A percentile compares a stretch with the other conserved stretches of the same genome.
phyloP scores from a whole-genome alignment of 2,888 invertebrate genomes.

The Tiliacea citrago region DNA sequence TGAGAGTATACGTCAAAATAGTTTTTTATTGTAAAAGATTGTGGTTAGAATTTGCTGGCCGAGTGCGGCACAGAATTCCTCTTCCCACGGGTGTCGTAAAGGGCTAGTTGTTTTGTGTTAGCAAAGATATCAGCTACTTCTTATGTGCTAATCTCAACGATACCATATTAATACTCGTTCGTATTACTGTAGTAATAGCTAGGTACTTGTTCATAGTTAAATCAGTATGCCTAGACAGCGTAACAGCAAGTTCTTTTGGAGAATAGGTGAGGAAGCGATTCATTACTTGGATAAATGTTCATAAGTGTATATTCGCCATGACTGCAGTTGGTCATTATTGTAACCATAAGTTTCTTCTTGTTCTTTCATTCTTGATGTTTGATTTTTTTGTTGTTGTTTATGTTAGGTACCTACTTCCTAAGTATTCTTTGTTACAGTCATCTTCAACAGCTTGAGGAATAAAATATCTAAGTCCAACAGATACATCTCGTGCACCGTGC shows the following conservation, averaged over 20 bases:
- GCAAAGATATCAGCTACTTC: background rate
- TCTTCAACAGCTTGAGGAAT: background rate
- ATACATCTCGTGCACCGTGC: constrained; percentile 22
- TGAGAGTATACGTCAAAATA: constrained; percentile 46
- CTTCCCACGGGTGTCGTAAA: constrained; percentile 37
- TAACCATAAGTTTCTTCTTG: background rate
- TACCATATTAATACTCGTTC: background rate
- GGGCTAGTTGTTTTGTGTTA: constrained; percentile 8
- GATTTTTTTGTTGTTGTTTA: background rate
- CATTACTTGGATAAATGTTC: background rate
- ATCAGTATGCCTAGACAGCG: background rate
- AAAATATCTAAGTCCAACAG: constrained; percentile 3
- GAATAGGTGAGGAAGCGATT: background rate
- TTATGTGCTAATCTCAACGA: background rate
- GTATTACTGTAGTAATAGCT: background rate
- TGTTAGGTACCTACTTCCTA: background rate
- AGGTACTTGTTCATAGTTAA: background rate
- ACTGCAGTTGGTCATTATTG: background rate
- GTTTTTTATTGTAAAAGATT: constrained; percentile 41
- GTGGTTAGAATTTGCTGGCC: constrained; percentile 20
- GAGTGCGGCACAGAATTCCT: background rate
- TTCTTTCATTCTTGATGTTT: background rate
- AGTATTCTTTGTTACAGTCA: background rate
- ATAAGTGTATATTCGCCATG: background rate
- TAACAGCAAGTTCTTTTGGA: background rate